Evolutionary conservation across 2,113 vertebrate genomes (phyloP).

Genomic region (Balaeniceps rex): DNA sequence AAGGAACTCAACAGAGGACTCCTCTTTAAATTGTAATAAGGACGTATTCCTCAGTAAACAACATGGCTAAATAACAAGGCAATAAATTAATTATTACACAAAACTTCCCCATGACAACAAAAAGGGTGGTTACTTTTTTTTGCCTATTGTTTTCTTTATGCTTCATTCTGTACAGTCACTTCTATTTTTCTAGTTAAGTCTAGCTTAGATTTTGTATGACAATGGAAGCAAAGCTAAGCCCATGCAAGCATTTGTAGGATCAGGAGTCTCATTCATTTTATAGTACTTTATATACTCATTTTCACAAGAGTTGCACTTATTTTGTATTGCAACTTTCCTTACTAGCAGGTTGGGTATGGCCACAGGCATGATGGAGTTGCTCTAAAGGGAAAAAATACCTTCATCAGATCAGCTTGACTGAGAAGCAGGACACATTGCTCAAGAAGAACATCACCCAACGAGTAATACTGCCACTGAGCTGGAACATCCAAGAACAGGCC

Average conservation of each 20-base stretch:
- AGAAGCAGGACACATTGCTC: neutral
- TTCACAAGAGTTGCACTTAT: neutral
- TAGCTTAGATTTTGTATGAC: neutral
- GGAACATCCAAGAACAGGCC: neutral
- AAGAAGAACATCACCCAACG: neutral
- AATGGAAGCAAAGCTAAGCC: neutral
- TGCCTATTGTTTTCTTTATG: neutral
- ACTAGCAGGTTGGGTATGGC: neutral
- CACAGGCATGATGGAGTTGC: neutral
- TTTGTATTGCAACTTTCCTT: neutral
- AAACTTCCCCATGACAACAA: neutral
- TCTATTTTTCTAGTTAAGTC: neutral
- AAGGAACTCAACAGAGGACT: neutral
- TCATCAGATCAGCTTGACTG: neutral
- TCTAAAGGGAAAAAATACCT: neutral
- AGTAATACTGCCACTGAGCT: neutral
- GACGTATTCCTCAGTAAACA: neutral
- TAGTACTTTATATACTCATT: neutral
- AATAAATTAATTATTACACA: neutral
- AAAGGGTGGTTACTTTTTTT: neutral
- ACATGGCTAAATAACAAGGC: neutral
- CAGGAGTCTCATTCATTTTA: neutral
- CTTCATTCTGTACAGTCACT: neutral
- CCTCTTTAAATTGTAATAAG: neutral
- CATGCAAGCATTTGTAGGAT: neutral